These are phyloP conservation scores for Bruchidius siliquastri DNA, from an alignment of 2,888 invertebrate species.

Conservation along the genomic window DNA sequence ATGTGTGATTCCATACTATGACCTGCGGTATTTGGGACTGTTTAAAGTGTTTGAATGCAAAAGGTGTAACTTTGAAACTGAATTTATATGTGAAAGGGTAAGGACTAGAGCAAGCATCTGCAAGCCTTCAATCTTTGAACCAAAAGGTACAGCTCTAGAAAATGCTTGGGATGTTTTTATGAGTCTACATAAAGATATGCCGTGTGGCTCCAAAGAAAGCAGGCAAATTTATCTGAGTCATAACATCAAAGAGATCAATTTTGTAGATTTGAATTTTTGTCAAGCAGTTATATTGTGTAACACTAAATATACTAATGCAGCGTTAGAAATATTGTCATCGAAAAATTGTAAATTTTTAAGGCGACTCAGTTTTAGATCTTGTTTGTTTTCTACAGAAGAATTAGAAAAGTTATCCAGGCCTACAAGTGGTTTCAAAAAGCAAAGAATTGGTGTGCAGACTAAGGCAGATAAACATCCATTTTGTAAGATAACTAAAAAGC, in stretches of 20 bases:
- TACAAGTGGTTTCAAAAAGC: conserved; percentile 8
- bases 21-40: conserved; percentile 22
- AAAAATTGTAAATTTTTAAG: conserved; percentile 21
- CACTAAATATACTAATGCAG: conserved; percentile 11
- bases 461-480: conserved; percentile 11
- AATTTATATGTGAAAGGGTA: conserved; percentile 14
- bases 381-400: conserved; percentile 15
- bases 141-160: conserved; percentile 12
- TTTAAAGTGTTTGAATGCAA: conserved; percentile 23
- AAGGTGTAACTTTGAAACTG: conserved; percentile 11
- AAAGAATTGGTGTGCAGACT: conserved; percentile 10
- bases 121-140: conserved; percentile 18
- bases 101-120: background rate
- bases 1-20: conserved; percentile 20
- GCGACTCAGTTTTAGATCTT: conserved; percentile 23
- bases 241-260: conserved; percentile 11
- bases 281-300: conserved; percentile 12
- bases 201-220: conserved; percentile 17
- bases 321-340: conserved; percentile 12
- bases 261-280: conserved; percentile 17
- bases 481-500: conserved; percentile 9
- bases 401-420: background rate
- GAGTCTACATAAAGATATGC: conserved; percentile 11
- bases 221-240: conserved; percentile 7
- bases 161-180: conserved; percentile 17